A percentile compares a stretch with the other conserved stretches of the same genome.
phyloP scores from a whole-genome alignment of 2,888 invertebrate species.

The Philhelius pedissequus region DNA sequence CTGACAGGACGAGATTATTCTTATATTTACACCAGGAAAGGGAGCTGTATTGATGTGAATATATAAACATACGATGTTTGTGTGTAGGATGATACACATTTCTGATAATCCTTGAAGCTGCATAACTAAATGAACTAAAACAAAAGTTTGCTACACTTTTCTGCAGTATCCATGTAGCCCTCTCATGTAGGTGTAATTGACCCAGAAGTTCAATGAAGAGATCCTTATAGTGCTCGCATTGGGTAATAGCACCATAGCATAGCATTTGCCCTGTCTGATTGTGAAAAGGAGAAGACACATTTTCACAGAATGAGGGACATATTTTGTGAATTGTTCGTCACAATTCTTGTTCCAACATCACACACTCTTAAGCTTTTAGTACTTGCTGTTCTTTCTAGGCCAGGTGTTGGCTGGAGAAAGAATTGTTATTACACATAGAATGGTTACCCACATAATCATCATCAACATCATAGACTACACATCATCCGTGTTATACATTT shows the following conservation, averaged over 20 bases:
- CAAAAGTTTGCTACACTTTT: neutral
- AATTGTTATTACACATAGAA: too few species aligned
- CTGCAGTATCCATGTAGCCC: conserved; percentile 29
- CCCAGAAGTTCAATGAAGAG: conserved; percentile 57
- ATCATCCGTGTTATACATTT: too few species aligned
- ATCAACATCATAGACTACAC: too few species aligned
- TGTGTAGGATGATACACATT: neutral
- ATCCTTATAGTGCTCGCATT: conserved; percentile 17
- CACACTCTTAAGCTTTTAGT: neutral
- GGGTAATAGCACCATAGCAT: neutral
- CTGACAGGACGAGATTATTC: conserved; percentile 25
- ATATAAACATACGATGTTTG: neutral
- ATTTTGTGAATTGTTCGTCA: conserved; percentile 5
- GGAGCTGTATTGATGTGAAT: neutral
- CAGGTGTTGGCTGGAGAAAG: conserved; percentile 38
- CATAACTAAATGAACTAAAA: neutral
- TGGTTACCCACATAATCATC: too few species aligned
- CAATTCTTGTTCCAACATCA: neutral
- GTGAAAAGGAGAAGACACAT: neutral
- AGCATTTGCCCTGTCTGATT: neutral
- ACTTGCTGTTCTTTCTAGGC: neutral
- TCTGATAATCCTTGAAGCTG: neutral
- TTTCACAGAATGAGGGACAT: neutral
- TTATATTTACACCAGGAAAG: conserved; percentile 2
- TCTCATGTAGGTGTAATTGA: conserved; percentile 53